A percentile compares a stretch with the other conserved stretches of the same genome.
phyloP scores from a whole-genome alignment of 2,888 invertebrate genomes.

The Shargacucullia verbasci region DNA sequence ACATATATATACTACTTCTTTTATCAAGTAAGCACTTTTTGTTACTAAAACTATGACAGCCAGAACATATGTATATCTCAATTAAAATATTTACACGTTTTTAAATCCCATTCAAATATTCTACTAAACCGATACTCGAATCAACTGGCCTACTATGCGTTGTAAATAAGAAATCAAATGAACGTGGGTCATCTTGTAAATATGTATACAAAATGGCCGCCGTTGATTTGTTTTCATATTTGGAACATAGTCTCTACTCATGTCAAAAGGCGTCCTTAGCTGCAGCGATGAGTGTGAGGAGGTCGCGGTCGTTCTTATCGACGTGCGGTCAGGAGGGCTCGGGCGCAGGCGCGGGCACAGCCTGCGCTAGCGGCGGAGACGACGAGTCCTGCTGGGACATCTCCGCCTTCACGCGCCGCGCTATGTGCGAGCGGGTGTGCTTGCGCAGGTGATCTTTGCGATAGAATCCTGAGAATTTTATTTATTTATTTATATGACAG shows the following conservation, averaged over 20 bases:
- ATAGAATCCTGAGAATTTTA: slow-evolving; percentile 91
- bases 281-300: slow-evolving; percentile 80
- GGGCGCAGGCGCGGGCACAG: slow-evolving; percentile 67
- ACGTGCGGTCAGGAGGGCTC: slow-evolving; percentile 84
- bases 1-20: not conserved
- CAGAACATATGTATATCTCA: not conserved
- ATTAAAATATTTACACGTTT: slow-evolving; percentile 14
- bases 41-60: not conserved
- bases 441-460: slow-evolving; percentile 96
- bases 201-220: no score
- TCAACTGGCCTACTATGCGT: slow-evolving; percentile 22
- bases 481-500: no score
- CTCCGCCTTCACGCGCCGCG: slow-evolving; percentile 95
- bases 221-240: no score
- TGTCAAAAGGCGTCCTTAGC: slow-evolving; percentile 79
- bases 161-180: not conserved
- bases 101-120: not conserved
- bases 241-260: slow-evolving; percentile 10
- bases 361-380: slow-evolving; percentile 57
- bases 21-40: not conserved
- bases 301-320: slow-evolving; percentile 72
- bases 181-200: no score
- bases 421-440: slow-evolving; percentile 95
- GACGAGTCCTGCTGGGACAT: slow-evolving; percentile 91
- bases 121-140: slow-evolving; percentile 8